phyloP scores from a whole-genome alignment of 1,140 invertebrate species.

The Listronotus oregonensis region DNA sequence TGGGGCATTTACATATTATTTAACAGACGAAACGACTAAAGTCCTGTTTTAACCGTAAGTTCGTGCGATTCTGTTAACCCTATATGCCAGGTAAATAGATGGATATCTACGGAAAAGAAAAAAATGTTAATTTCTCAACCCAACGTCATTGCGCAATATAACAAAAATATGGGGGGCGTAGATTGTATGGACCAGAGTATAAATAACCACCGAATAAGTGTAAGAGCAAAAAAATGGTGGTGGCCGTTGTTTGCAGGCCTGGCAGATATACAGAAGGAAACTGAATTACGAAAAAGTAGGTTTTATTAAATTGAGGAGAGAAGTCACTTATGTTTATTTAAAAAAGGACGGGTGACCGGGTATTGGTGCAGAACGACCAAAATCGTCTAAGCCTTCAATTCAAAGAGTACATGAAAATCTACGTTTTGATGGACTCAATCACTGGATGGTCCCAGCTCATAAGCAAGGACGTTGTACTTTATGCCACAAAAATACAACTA shows the following conservation, averaged over 20 bases:
- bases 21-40: constrained; percentile 9
- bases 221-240: constrained; percentile 45
- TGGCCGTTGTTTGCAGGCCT: constrained; percentile 44
- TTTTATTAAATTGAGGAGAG: constrained; percentile 24
- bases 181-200: constrained; percentile 46
- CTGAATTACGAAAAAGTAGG: constrained; percentile 3
- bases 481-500: too few relatives aligned
- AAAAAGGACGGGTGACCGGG: not conserved
- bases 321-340: constrained; percentile 16
- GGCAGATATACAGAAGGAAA: constrained; percentile 10
- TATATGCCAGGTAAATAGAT: constrained; percentile 40
- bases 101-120: constrained; percentile 45
- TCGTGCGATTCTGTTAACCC: constrained; percentile 49
- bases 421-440: too few relatives aligned
- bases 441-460: too few relatives aligned
- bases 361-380: too few relatives aligned
- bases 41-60: constrained; percentile 36
- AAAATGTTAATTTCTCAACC: constrained; percentile 40
- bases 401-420: too few relatives aligned
- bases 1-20: constrained; percentile 18
- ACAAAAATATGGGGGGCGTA: constrained; percentile 51
- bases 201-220: constrained; percentile 39
- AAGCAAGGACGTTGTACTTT: too few relatives aligned
- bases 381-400: too few relatives aligned
- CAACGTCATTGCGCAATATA: constrained; percentile 45